Conservation (phyloP, 2,113 vertebrate genomes). For the Mustelus asterias region DNA sequence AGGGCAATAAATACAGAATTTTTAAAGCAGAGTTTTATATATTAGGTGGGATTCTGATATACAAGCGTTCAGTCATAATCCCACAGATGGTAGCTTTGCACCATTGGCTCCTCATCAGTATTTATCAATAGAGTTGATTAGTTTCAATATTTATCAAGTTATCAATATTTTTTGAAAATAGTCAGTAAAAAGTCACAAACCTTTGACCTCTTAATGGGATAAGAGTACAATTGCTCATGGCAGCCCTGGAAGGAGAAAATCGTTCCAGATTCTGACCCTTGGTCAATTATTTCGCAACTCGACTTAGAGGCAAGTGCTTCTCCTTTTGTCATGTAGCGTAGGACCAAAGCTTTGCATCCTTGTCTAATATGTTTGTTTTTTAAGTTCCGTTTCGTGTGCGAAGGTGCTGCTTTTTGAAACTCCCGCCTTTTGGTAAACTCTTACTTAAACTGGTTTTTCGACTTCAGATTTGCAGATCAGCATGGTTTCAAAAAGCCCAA, state of each 20-base stretch:
- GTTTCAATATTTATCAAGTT: too few species aligned
- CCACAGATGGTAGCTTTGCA: too few species aligned
- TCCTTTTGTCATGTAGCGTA: not conserved
- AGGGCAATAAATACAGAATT: too few species aligned
- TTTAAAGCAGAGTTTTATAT: too few species aligned
- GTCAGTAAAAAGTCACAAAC: too few species aligned
- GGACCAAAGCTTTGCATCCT: not conserved
- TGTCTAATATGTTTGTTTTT: not conserved
- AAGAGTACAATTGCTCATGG: not conserved
- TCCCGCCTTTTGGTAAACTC: not conserved
- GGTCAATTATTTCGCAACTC: not conserved
- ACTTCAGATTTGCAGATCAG: conserved; percentile 78
- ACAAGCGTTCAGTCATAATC: too few species aligned
- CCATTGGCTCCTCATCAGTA: too few species aligned
- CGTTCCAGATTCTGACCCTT: not conserved
- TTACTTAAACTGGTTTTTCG: not conserved
- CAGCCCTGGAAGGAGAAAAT: not conserved
- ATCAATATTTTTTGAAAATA: too few species aligned
- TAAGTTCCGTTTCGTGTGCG: not conserved
- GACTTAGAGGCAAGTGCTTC: not conserved
- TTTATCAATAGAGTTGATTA: too few species aligned
- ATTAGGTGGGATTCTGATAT: too few species aligned
- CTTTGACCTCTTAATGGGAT: not conserved
- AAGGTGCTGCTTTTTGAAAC: not conserved
- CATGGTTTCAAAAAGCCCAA: conserved; percentile 87